phyloP scores from a whole-genome alignment of 2,888 invertebrate genomes.

The Onchidella celtica region DNA sequence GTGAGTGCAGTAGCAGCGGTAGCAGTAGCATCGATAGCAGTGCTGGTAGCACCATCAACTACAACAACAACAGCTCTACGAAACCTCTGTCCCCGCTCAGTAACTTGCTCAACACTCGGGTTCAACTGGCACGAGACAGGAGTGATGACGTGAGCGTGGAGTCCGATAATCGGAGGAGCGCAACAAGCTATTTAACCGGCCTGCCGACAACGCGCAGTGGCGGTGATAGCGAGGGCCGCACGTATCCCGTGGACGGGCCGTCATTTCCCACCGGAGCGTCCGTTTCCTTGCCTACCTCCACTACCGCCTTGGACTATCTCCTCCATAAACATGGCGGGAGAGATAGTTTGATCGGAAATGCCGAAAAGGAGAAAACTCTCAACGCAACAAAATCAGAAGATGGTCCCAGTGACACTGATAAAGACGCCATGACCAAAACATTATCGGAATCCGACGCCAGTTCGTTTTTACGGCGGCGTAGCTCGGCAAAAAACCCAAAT shows the following conservation, averaged over 20 bases:
- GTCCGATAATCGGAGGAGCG: too few species aligned
- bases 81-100: not conserved
- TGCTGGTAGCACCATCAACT: not conserved
- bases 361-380: not conserved
- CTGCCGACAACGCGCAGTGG: too few species aligned
- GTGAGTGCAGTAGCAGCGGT: not conserved
- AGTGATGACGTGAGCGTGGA: too few species aligned
- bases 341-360: not conserved
- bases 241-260: not conserved
- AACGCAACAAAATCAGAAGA: too few species aligned
- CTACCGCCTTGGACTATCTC: slow-evolving; percentile 37
- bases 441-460: not conserved
- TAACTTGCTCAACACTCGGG: too few species aligned
- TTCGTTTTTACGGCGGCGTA: not conserved
- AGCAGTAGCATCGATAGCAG: not conserved
- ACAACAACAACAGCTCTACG: not conserved
- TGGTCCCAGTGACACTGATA: too few species aligned
- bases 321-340: slow-evolving; percentile 1
- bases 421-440: slow-evolving; percentile 7
- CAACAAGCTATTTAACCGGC: not conserved
- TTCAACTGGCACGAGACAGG: too few species aligned
- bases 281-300: slow-evolving; percentile 38
- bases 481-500: not conserved
- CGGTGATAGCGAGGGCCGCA: too few species aligned
- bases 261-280: slow-evolving; percentile 31